Conservation (phyloP, 2,113 vertebrate genomes). For the Cynoglossus semilaevis region DNA sequence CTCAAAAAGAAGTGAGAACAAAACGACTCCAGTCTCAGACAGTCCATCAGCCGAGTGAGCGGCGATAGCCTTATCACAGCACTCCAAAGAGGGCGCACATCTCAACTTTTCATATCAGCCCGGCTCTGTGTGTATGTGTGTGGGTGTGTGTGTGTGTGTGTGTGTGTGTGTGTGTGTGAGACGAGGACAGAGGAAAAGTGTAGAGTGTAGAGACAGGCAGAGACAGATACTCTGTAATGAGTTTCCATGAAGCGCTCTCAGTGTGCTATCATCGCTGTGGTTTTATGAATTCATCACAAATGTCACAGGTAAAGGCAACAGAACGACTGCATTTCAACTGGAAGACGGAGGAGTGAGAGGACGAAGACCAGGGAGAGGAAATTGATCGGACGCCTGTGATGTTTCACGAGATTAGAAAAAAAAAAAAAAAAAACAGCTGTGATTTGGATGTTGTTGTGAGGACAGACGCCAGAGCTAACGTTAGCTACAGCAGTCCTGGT, state of each 20-base stretch:
- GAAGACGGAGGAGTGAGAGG: constrained; percentile 44
- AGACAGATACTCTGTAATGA: constrained; percentile 66
- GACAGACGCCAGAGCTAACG: too few species aligned
- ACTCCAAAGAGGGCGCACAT: constrained; percentile 64
- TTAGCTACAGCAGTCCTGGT: too few species aligned
- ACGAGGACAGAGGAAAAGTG: too few species aligned
- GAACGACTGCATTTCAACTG: constrained; percentile 39
- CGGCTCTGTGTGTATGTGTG: constrained; percentile 58
- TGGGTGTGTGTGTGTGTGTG: constrained; percentile 27
- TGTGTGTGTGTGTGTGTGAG: constrained; percentile 25
- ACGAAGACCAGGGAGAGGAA: constrained; percentile 25
- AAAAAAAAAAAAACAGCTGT: constrained; percentile 28
- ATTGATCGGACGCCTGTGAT: constrained; percentile 52
- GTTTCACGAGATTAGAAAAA: constrained; percentile 42
- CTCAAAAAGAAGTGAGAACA: constrained; percentile 5
- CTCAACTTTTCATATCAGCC: constrained; percentile 65
- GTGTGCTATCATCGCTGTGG: constrained; percentile 54
- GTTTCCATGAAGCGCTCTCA: constrained; percentile 62
- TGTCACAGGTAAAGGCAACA: constrained; percentile 61
- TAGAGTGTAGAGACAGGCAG: constrained; percentile 25
- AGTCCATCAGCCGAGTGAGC: constrained; percentile 63
- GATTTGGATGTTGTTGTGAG: too few species aligned
- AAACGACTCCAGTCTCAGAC: constrained; percentile 45
- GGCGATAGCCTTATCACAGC: constrained; percentile 68
- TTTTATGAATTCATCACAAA: constrained; percentile 73